These are phyloP conservation scores for Chloroclystis v-ata DNA, from an alignment of 2,888 invertebrate genomes.

Conservation along the genomic window DNA sequence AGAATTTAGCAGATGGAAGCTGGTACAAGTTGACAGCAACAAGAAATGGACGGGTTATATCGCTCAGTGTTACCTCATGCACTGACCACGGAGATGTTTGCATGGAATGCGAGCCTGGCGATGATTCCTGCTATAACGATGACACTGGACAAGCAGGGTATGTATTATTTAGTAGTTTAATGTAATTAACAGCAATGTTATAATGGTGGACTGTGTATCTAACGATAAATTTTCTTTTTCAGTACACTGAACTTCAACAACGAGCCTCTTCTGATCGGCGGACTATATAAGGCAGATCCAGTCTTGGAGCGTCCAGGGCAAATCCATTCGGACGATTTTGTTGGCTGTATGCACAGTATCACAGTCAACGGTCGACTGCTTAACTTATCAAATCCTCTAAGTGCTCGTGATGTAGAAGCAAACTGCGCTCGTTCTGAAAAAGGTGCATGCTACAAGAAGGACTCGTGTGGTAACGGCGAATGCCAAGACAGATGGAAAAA, in stretches of 20 bases:
- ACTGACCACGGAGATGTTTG: constrained; percentile 92
- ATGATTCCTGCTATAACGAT: constrained; percentile 88
- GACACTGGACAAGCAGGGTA: constrained; percentile 93
- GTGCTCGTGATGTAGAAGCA: constrained; percentile 83
- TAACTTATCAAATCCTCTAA: constrained; percentile 87
- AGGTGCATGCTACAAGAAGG: constrained; percentile 80
- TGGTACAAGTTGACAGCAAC: constrained; percentile 96
- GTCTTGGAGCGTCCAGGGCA: constrained; percentile 93
- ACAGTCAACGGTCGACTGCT: constrained; percentile 90
- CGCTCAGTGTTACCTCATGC: constrained; percentile 88
- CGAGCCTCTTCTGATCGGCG: constrained; percentile 90
- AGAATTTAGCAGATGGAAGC: constrained; percentile 87
- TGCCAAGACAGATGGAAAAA: constrained; percentile 93
- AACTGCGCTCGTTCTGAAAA: constrained; percentile 86
- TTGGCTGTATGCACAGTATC: constrained; percentile 95
- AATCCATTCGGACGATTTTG: constrained; percentile 93
- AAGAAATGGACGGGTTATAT: constrained; percentile 91
- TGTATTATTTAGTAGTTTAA: constrained; percentile 51
- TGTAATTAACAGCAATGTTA: constrained; percentile 3
- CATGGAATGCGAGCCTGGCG: constrained; percentile 90
- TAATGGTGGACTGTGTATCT: too few species aligned
- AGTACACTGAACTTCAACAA: constrained; percentile 95
- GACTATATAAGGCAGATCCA: constrained; percentile 89
- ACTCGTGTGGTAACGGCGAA: constrained; percentile 77
- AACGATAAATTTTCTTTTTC: constrained; percentile 62